Percentiles rank a stretch among this genome's conserved stretches.
phyloP scores from a whole-genome alignment of 2,797 vertebrate genomes.

The Gymnocypris eckloni region DNA sequence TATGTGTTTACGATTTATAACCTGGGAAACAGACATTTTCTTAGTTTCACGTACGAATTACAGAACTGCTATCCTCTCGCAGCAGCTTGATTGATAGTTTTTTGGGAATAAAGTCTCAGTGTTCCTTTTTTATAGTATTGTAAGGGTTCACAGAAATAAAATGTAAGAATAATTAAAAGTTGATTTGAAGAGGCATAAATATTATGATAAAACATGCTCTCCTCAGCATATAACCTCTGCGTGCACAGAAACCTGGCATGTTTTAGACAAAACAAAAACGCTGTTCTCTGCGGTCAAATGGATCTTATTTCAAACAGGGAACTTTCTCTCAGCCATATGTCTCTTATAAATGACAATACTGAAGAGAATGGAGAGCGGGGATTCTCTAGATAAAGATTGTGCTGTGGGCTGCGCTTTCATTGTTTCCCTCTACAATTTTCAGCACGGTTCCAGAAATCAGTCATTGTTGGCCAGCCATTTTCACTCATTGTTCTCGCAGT shows the following conservation, averaged over 20 bases:
- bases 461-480: conserved; percentile 66
- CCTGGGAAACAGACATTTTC: neutral
- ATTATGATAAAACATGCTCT: neutral
- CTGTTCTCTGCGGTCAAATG: neutral
- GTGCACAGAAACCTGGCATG: neutral
- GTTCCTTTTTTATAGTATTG: neutral
- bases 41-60: neutral
- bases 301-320: conserved; percentile 14
- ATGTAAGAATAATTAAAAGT: neutral
- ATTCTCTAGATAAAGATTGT: conserved; percentile 55
- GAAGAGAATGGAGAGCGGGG: conserved; percentile 49
- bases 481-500: conserved; percentile 29
- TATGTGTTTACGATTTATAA: neutral
- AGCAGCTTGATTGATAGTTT: neutral
- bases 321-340: conserved; percentile 6
- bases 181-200: neutral
- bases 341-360: conserved; percentile 11
- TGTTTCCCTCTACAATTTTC: conserved; percentile 66
- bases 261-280: neutral
- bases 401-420: conserved; percentile 63
- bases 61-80: neutral
- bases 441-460: conserved; percentile 76
- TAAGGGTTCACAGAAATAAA: neutral
- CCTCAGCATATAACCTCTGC: neutral
- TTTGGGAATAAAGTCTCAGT: neutral